Percentiles rank a stretch among this genome's conserved stretches.
phyloP scores from a whole-genome alignment of 2,888 invertebrate genomes.

The Agrenia bidenticulata region DNA sequence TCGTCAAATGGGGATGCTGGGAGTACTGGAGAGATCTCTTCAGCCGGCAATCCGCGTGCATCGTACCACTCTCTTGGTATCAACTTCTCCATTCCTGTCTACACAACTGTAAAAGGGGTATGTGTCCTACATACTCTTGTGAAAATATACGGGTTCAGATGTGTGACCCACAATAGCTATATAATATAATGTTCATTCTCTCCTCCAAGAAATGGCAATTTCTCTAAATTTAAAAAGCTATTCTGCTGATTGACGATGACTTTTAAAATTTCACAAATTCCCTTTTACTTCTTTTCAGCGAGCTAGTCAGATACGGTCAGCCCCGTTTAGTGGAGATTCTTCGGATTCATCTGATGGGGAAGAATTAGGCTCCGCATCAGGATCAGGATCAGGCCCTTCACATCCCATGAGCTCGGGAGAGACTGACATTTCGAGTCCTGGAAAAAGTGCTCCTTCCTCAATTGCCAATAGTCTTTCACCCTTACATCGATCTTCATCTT shows the following conservation, averaged over 20 bases:
- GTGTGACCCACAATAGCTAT: conserved; percentile 1
- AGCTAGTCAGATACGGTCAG: conserved; percentile 92
- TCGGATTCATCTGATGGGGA: conserved; percentile 89
- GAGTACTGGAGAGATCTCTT: conserved; percentile 40
- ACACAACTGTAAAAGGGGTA: conserved; percentile 92
- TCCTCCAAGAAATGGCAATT: conserved; percentile 13
- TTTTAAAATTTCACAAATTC: conserved; percentile 46
- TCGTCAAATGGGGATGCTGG: conserved; percentile 45
- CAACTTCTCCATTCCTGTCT: conserved; percentile 72
- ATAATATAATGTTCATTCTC: not conserved
- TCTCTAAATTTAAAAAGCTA: conserved; percentile 14
- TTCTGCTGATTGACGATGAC: not conserved
- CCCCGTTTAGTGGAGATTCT: conserved; percentile 93
- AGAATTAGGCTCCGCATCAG: conserved; percentile 64
- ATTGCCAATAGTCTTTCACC: conserved; percentile 54
- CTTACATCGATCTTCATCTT: conserved; percentile 52
- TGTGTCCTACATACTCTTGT: too few relatives aligned
- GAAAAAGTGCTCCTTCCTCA: conserved; percentile 52
- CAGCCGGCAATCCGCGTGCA: conserved; percentile 42
- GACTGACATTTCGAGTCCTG: conserved; percentile 62
- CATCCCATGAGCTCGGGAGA: conserved; percentile 55
- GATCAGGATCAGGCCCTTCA: conserved; percentile 55
- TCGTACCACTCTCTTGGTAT: conserved; percentile 51
- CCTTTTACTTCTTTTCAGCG: conserved; percentile 67
- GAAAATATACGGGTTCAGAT: not conserved